These are phyloP conservation scores for Macrostomum lignano DNA, from an alignment of 1,140 invertebrate genomes.

Conservation along the genomic window DNA sequence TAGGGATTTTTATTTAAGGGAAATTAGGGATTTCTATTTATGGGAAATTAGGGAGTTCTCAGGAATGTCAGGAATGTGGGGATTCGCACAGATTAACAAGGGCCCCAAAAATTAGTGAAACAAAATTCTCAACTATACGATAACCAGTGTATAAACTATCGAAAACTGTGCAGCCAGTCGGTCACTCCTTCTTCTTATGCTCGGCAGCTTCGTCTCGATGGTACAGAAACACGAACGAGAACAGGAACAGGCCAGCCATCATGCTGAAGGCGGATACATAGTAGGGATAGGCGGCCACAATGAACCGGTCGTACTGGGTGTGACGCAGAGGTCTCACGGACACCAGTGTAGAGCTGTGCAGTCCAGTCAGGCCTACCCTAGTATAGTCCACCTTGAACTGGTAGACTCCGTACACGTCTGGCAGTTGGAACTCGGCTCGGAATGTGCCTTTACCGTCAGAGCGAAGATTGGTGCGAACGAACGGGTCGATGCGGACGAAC, in stretches of 20 bases:
- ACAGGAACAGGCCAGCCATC: slow-evolving; percentile 60
- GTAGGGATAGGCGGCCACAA: slow-evolving; percentile 84
- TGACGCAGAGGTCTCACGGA: slow-evolving; percentile 82
- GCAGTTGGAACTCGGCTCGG: slow-evolving; percentile 63
- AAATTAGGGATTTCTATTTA: too few relatives aligned
- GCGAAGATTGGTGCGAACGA: slow-evolving; percentile 54
- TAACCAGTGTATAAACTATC: too few relatives aligned
- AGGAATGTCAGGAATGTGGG: too few relatives aligned
- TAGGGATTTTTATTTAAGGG: too few relatives aligned
- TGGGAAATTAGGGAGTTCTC: too few relatives aligned
- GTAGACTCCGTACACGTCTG: slow-evolving; percentile 95
- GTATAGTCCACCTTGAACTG: slow-evolving; percentile 96
- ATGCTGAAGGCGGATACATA: slow-evolving; percentile 95
- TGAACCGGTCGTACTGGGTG: slow-evolving; percentile 93
- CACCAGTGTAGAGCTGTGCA: slow-evolving; percentile 74
- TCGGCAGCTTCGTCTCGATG: slow-evolving; percentile 8
- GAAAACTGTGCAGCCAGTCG: too few relatives aligned
- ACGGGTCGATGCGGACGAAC: slow-evolving; percentile 95
- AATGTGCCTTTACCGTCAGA: slow-evolving; percentile 43
- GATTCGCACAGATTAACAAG: too few relatives aligned
- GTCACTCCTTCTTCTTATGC: slow-evolving; percentile 5
- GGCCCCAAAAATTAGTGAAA: too few relatives aligned
- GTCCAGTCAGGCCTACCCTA: slow-evolving; percentile 63
- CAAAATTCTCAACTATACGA: too few relatives aligned
- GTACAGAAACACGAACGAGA: slow-evolving; percentile 9